Conservation (phyloP, 2,888 invertebrate genomes). For the Yponomeuta malinellus region DNA sequence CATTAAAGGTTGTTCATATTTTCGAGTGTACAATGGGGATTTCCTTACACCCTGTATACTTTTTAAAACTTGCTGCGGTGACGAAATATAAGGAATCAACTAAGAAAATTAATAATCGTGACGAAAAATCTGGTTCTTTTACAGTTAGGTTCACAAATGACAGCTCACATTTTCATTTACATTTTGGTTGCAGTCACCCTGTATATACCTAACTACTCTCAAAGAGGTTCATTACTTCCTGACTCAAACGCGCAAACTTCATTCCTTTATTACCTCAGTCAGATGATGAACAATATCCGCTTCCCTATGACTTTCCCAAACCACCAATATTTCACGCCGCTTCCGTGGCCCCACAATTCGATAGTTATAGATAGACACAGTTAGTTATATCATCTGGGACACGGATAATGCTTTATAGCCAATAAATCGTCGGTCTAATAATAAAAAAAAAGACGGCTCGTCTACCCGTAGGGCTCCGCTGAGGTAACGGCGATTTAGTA, state of each 20-base stretch:
- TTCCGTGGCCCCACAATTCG: slow-evolving; percentile 9
- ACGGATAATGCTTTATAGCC: slow-evolving; percentile 17
- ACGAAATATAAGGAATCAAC: too few relatives aligned
- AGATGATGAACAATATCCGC: not conserved
- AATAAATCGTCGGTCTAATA: slow-evolving; percentile 27
- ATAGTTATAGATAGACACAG: not conserved
- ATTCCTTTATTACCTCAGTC: not conserved
- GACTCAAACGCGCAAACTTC: not conserved
- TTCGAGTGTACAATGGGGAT: too few relatives aligned
- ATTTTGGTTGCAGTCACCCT: not conserved
- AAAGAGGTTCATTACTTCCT: not conserved
- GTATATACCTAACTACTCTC: too few relatives aligned
- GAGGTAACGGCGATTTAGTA: not conserved
- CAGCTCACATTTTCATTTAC: not conserved
- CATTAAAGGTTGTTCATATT: too few relatives aligned
- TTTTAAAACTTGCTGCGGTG: too few relatives aligned
- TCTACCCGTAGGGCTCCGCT: slow-evolving; percentile 4
- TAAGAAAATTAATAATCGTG: too few relatives aligned
- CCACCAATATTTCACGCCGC: slow-evolving; percentile 13
- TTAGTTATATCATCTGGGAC: slow-evolving; percentile 15
- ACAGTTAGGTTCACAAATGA: too few relatives aligned
- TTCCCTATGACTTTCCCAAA: not conserved
- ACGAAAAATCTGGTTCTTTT: too few relatives aligned
- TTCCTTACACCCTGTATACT: too few relatives aligned
- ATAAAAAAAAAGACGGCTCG: slow-evolving; percentile 25